Evolutionary conservation across 2,888 invertebrate species (phyloP), one percentile per base, ranked within the genome.

Genomic region (Tachina lurida): DNA sequence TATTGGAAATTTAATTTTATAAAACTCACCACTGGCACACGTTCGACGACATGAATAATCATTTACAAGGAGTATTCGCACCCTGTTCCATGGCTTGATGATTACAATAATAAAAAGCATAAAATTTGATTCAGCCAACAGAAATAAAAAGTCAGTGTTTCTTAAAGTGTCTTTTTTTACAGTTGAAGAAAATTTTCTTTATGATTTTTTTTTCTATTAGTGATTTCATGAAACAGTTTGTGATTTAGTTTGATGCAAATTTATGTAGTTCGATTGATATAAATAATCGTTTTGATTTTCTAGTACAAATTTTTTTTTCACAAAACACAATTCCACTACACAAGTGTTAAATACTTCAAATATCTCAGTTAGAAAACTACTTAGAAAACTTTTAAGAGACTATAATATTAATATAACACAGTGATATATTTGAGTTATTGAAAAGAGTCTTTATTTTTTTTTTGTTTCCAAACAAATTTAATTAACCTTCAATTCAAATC

Each of bases 361-460:
- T 85, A 74, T 74, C 63, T 82, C 39, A 67, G 71, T 78, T 54
- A 70, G 77, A 81, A 73, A 81, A 85, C 65, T 85, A 78, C 71
- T 74, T 63, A 73, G 62, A 43, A 77, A 73, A 73, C n/a, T 39
- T 52, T 49, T 68, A 60, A 17, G 19, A 49, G 43, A 58, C 41
- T 62, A 49, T 13, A 63, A 70, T 43, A 8, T 39, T 39, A 19
- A 49, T 54, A 8, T 13, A 2, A 19, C 65, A 75, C 75, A 75
- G 60, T 75, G 75, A 47, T 22, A 13, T 58, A 58, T 15, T 65
- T 56, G 54, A 70, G 43, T 49, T 52, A 54, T 41, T 13, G 31
- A 58, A 58, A 22, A 13, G 0, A 19, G 10, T 54, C 4, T 17
- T 43, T 43, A 39, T 41, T n/a, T n/a, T n/a, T n/a, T n/a, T 41